Conservation (phyloP, 2,113 vertebrate genomes). For the Chaenocephalus aceratus region DNA sequence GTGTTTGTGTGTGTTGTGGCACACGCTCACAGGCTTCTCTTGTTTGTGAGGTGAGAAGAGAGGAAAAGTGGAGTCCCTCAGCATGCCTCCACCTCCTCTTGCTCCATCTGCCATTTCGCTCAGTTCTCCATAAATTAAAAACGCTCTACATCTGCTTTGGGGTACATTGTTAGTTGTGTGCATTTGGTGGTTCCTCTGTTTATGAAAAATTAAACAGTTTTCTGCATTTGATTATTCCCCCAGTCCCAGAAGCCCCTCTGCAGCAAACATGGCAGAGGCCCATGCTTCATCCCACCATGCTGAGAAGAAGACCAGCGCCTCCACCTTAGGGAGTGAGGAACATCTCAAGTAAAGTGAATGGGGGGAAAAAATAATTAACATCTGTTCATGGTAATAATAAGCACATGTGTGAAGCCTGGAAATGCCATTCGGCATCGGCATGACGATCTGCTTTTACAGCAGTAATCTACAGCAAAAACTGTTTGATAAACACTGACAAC, state of each 20-base stretch:
- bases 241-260: slow-evolving; percentile 54
- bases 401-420: slow-evolving; percentile 59
- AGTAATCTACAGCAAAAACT: slow-evolving; percentile 54
- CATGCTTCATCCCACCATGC: slow-evolving; percentile 49
- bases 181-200: slow-evolving; percentile 79
- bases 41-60: slow-evolving; percentile 83
- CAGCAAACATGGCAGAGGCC: slow-evolving; percentile 61
- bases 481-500: slow-evolving; percentile 62
- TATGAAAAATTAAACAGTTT: slow-evolving; percentile 84
- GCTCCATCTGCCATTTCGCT: slow-evolving; percentile 81
- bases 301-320: slow-evolving; percentile 45
- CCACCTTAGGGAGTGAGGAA: slow-evolving; percentile 51
- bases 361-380: slow-evolving; percentile 62
- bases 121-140: slow-evolving; percentile 83
- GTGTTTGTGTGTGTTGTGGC: slow-evolving; percentile 68
- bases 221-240: slow-evolving; percentile 76
- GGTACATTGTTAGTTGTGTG: slow-evolving; percentile 80
- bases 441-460: slow-evolving; percentile 67
- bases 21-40: slow-evolving; percentile 74
- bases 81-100: slow-evolving; percentile 82
- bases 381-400: slow-evolving; percentile 75
- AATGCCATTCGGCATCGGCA: slow-evolving; percentile 53
- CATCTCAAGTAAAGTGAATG: slow-evolving; percentile 44
- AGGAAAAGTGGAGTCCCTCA: slow-evolving; percentile 78
- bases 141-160: slow-evolving; percentile 82